Base-by-base conservation (phyloP, 2,888 invertebrate species). In the Acanthacorydalis orientalis region DNA sequence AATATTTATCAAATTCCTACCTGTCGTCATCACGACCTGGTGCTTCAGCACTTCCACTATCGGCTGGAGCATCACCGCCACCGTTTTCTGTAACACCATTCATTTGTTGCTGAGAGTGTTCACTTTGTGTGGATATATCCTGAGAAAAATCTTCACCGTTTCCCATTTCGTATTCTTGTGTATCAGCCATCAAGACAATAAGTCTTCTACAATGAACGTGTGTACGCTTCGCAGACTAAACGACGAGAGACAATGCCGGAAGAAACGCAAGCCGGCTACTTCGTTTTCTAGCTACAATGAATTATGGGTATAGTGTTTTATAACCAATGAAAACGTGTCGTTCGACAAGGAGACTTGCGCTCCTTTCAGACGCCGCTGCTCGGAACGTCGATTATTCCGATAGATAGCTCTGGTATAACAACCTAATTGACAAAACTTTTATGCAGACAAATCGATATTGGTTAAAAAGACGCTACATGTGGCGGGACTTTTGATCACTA, bases 21-120 rank as follows among this genome's bases (percentile, higher is more conserved):
- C 81, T 81, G 74, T 82, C 85, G 68, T 85, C 85, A 70, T 84
- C 84, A 63, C 83, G 80, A 61, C 80, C 80, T 51, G 82, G 77
- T 56, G 78, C 79, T 69, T 83, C 83, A 55, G 80, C 80, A 67
- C 77, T 77, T 57, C 80, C 80, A 67, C 80, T 77, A 63, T 83
- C 81, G 32, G 62, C 60, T 58, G 75, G 73, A 59, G 73, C 78
- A 63, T 78, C 81, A 57, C 78, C 80, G 55, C 75, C 74, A 60
- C 77, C 77, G 62, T 78, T 78, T 64, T 77, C 77, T 44, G 67
- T 63, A 53, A 67, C 64, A 59, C 60, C 59, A 65, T 74, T 75
- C 62, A 70, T 73, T 35, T 47, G 70, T 67, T 79, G 78, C 23
- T 23, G 23, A 23, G 23, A 23, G 23, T 23, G 23, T 23, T 23